Evolutionary conservation across 2,797 vertebrate genomes (phyloP).

Genomic region (Coracias cyanogaster): DNA sequence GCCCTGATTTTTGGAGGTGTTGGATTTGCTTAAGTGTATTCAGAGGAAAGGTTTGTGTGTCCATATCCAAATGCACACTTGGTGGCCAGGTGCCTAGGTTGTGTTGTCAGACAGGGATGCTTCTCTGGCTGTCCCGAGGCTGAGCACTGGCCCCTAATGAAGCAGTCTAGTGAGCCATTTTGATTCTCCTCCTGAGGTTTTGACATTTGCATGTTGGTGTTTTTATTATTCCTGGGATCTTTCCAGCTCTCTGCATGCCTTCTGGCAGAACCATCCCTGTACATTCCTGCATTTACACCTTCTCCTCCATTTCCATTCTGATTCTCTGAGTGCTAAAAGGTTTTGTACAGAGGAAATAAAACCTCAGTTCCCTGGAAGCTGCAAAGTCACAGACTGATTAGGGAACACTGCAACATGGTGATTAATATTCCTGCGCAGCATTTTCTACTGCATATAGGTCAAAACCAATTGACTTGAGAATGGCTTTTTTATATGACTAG

Average conservation of each 20-base stretch:
- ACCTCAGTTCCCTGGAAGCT: neutral
- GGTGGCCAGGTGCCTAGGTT: rapidly evolving
- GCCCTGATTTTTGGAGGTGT: neutral
- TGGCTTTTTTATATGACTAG: neutral
- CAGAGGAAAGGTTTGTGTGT: neutral
- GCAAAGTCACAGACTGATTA: neutral
- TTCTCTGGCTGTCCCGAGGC: neutral
- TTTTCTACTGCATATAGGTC: neutral
- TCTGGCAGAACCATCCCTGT: neutral
- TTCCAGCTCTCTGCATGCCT: neutral
- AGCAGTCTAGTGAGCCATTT: neutral
- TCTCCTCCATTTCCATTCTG: neutral
- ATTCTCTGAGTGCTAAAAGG: neutral
- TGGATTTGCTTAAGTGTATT: neutral
- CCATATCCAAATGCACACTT: neutral
- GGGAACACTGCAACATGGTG: neutral
- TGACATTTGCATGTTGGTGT: neutral
- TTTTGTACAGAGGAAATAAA: neutral
- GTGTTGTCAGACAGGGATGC: neutral
- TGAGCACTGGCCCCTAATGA: neutral
- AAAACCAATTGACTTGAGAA: neutral
- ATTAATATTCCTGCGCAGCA: neutral
- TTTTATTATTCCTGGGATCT: neutral
- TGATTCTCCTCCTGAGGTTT: neutral
- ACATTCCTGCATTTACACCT: conserved; percentile 13